phyloP scores from a whole-genome alignment of 2,797 vertebrate genomes.

The Hybognathus amarus region DNA sequence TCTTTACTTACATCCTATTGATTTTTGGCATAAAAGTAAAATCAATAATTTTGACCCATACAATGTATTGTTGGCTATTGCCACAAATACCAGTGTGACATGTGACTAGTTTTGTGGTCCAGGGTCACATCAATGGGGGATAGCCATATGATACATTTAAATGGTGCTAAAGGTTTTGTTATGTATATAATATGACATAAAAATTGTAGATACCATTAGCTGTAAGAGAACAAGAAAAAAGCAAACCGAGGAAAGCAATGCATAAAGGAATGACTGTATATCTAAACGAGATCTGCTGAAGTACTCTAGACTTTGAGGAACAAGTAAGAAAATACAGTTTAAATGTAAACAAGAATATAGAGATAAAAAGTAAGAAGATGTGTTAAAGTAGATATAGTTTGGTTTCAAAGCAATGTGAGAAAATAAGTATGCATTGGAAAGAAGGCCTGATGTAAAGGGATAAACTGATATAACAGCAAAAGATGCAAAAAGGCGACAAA shows the following conservation, averaged over 20 bases:
- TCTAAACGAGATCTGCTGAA: conserved; percentile 30
- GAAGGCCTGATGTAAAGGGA: not conserved
- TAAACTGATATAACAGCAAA: not conserved
- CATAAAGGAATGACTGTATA: not conserved
- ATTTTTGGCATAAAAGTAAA: no score
- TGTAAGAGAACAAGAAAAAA: not conserved
- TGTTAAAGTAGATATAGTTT: conserved; percentile 4
- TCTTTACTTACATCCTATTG: no score
- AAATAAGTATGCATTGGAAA: conserved; percentile 25
- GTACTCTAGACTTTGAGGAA: not conserved
- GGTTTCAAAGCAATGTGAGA: not conserved
- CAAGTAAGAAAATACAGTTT: conserved; percentile 24
- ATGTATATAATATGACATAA: not conserved
- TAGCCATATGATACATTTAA: not conserved
- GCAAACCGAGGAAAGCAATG: not conserved
- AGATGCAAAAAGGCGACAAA: not conserved
- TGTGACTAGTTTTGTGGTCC: no score
- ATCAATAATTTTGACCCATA: no score
- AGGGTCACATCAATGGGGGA: not conserved
- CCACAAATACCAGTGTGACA: no score
- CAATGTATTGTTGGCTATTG: no score
- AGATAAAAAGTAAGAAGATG: conserved; percentile 5
- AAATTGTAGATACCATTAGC: not conserved
- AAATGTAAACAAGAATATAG: conserved; percentile 21
- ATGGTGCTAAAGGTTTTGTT: not conserved